These are phyloP conservation scores for Lepidochrysops patricia DNA, from an alignment of 2,888 invertebrate genomes.

Conservation along the genomic window DNA sequence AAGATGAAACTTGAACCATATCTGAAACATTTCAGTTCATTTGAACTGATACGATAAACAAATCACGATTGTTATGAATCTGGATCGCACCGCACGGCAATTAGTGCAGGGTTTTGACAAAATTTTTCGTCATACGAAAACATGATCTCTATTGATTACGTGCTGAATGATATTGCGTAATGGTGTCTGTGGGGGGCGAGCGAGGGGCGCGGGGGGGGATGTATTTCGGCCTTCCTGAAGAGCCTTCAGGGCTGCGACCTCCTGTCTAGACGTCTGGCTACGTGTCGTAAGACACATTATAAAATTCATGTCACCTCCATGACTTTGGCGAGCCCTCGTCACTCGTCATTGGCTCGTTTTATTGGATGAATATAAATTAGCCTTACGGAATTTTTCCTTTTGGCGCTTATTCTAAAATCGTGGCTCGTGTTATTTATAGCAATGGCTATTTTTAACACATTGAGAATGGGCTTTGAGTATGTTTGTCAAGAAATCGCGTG, in stretches of 20 bases:
- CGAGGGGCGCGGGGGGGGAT: constrained; percentile 25
- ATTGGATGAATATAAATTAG: background rate
- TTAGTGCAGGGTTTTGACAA: too few species aligned
- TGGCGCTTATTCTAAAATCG: too few species aligned
- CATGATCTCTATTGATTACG: too few species aligned
- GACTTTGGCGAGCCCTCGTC: constrained; percentile 25
- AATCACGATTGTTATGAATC: too few species aligned
- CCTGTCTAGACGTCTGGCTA: constrained; percentile 60
- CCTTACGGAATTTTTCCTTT: background rate
- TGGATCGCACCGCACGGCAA: too few species aligned
- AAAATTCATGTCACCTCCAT: constrained; percentile 29
- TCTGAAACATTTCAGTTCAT: too few species aligned
- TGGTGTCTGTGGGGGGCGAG: constrained; percentile 17
- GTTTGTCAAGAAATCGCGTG: too few species aligned
- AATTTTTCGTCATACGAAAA: too few species aligned
- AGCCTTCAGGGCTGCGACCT: constrained; percentile 53
- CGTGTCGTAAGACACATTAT: constrained; percentile 32
- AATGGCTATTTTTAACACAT: background rate
- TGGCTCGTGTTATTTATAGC: too few species aligned
- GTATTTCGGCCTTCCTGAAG: constrained; percentile 50
- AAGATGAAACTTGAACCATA: too few species aligned
- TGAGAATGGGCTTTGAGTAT: too few species aligned
- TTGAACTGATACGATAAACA: too few species aligned
- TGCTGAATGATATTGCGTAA: constrained; percentile 33
- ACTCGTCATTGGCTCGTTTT: constrained; percentile 12